Conservation (phyloP, 2,888 invertebrate species). For the Panopea generosa region DNA sequence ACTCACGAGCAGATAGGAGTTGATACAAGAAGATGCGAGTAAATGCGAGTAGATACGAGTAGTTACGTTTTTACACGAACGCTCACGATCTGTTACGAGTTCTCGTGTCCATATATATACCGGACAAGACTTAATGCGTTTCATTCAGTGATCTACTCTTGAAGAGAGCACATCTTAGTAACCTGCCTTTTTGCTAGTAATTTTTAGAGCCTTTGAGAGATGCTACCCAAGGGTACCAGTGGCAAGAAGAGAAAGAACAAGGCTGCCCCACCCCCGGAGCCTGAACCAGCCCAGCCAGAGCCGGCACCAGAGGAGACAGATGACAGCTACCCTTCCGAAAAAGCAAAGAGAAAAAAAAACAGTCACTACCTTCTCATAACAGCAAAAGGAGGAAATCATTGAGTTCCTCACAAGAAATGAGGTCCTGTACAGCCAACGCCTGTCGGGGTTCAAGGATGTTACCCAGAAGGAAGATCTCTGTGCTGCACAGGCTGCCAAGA, state of each 20-base stretch:
- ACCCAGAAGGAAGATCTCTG: constrained; percentile 25
- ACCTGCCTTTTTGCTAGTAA: not conserved
- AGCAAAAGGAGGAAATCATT: constrained; percentile 42
- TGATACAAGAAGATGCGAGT: constrained; percentile 15
- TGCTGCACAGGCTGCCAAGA: constrained; percentile 22
- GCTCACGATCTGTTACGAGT: constrained; percentile 19
- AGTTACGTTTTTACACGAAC: constrained; percentile 9
- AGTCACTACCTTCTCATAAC: constrained; percentile 22
- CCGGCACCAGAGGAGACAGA: constrained; percentile 17
- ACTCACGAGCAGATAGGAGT: constrained; percentile 19
- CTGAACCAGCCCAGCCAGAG: constrained; percentile 53
- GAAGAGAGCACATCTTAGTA: constrained; percentile 11
- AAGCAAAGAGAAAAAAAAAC: not conserved
- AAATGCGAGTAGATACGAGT: constrained; percentile 2
- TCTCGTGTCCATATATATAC: not conserved
- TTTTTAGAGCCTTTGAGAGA: constrained; percentile 17
- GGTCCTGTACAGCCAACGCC: constrained; percentile 23
- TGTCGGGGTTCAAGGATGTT: constrained; percentile 21
- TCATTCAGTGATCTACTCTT: constrained; percentile 6
- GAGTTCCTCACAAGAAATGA: constrained; percentile 36
- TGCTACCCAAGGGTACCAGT: constrained; percentile 15
- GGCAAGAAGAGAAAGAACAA: constrained; percentile 16
- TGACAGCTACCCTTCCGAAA: not conserved
- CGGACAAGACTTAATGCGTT: not conserved
- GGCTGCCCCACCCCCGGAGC: constrained; percentile 30